A percentile compares a stretch with the other conserved stretches of the same genome.
Evolutionary conservation across 2,797 vertebrate species (phyloP).

Genomic region (Poecilia picta): DNA sequence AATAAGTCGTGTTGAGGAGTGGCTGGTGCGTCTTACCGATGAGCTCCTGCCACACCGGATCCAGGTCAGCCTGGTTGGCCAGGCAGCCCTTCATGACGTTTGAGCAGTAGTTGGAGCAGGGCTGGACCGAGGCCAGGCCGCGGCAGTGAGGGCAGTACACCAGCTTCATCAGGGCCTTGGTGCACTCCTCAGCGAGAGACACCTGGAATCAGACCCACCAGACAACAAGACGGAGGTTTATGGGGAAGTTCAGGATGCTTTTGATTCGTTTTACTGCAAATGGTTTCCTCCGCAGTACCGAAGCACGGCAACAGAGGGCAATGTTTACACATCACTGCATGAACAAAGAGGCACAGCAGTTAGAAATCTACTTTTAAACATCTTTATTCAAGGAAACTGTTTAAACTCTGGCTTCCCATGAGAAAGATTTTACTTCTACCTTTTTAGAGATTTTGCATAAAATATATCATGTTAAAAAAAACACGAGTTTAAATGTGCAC

Average conservation of each 20-base stretch:
- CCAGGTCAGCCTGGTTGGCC: slow-evolving; percentile 93
- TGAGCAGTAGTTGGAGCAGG: slow-evolving; percentile 89
- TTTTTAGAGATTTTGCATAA: not conserved
- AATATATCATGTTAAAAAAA: not conserved
- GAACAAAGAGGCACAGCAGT: not conserved
- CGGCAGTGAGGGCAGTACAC: slow-evolving; percentile 90
- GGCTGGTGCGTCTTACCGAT: slow-evolving; percentile 70
- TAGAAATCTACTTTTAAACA: no score
- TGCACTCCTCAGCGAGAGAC: slow-evolving; percentile 87
- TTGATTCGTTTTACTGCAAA: not conserved
- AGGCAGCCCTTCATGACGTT: slow-evolving; percentile 95
- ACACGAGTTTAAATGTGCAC: not conserved
- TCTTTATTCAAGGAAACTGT: slow-evolving; percentile 1
- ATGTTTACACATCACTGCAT: slow-evolving; percentile 9
- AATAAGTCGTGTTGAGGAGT: not conserved
- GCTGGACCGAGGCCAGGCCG: slow-evolving; percentile 84
- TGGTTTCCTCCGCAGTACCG: no score
- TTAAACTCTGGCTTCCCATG: slow-evolving; percentile 21
- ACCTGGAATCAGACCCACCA: slow-evolving; percentile 76
- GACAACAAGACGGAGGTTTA: not conserved
- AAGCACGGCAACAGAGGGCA: slow-evolving; percentile 40
- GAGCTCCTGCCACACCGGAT: slow-evolving; percentile 90
- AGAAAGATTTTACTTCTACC: not conserved
- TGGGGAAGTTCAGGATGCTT: not conserved
- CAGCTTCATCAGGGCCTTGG: slow-evolving; percentile 89